Percentiles rank a stretch among this genome's conserved stretches.
Conservation (phyloP, 2,888 invertebrate genomes). For the Lepeophtheirus nordmannii region DNA sequence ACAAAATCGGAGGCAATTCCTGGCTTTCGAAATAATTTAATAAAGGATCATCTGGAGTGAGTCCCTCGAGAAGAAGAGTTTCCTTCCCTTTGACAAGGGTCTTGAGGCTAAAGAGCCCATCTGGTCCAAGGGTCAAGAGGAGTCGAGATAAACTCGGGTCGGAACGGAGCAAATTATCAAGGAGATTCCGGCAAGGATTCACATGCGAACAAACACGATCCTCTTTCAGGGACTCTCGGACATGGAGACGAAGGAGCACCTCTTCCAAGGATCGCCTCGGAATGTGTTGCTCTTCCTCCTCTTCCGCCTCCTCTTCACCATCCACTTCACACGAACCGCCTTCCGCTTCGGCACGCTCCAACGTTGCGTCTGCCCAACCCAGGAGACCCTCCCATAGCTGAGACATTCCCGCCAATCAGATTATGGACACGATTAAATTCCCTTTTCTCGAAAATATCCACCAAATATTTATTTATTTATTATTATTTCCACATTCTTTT, state of each 20-base stretch:
- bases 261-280: neutral
- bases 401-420: no score
- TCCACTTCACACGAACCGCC: neutral
- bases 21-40: constrained; percentile 75
- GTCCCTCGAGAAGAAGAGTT: neutral
- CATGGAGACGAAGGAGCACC: constrained; percentile 1
- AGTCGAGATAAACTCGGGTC: neutral
- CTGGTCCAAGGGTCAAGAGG: neutral
- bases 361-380: neutral
- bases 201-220: neutral
- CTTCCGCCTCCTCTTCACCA: neutral
- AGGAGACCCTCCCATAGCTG: no score
- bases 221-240: constrained; percentile 16
- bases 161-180: neutral
- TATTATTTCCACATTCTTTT: no score
- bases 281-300: neutral
- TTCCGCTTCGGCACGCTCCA: neutral
- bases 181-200: neutral
- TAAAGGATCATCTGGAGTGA: constrained; percentile 52
- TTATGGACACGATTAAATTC: no score
- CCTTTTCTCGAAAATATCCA: no score
- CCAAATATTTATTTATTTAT: no score
- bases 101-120: neutral
- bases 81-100: neutral
- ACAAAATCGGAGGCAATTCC: constrained; percentile 67